A percentile compares a stretch with the other conserved stretches of the same genome.
Evolutionary conservation across 2,113 vertebrate species (phyloP).

Genomic region (Brachyhypopomus occidentalis): DNA sequence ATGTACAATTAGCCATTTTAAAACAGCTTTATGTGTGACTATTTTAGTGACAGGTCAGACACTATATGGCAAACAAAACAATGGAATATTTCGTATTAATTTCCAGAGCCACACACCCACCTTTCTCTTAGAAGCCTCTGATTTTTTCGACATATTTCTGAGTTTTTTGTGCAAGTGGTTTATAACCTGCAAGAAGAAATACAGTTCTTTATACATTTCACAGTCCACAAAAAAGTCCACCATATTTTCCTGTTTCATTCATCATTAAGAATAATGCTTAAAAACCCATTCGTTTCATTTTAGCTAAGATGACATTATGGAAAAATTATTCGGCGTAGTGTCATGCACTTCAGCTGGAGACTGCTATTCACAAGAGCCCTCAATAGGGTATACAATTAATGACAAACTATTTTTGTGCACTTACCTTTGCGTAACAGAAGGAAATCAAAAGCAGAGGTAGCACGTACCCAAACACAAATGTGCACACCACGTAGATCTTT

Average conservation of each 20-base stretch:
- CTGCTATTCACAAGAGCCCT: no score
- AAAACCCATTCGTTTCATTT: no score
- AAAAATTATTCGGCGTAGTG: no score
- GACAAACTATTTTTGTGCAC: not conserved
- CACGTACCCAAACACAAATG: constrained; percentile 43
- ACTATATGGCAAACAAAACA: not conserved
- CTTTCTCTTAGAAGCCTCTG: constrained; percentile 42
- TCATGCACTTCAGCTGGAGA: no score
- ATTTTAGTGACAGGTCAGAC: not conserved
- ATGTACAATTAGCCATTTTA: not conserved
- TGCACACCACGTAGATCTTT: constrained; percentile 41
- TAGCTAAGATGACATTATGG: no score
- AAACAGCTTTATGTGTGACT: not conserved
- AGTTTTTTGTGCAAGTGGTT: constrained; percentile 43
- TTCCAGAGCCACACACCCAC: not conserved
- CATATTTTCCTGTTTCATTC: not conserved
- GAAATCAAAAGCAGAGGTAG: constrained; percentile 38
- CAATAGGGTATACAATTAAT: no score
- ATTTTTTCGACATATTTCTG: constrained; percentile 47
- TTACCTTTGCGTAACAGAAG: constrained; percentile 45
- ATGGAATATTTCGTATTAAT: not conserved
- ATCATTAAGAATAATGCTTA: no score
- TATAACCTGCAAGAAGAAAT: constrained; percentile 26
- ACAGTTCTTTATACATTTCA: not conserved
- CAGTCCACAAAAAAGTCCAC: not conserved